Evolutionary conservation across 92 coral and sea anemone species (phyloP), one percentile per base, ranked within the genome.

Genomic region (Phymanthus crucifer): DNA sequence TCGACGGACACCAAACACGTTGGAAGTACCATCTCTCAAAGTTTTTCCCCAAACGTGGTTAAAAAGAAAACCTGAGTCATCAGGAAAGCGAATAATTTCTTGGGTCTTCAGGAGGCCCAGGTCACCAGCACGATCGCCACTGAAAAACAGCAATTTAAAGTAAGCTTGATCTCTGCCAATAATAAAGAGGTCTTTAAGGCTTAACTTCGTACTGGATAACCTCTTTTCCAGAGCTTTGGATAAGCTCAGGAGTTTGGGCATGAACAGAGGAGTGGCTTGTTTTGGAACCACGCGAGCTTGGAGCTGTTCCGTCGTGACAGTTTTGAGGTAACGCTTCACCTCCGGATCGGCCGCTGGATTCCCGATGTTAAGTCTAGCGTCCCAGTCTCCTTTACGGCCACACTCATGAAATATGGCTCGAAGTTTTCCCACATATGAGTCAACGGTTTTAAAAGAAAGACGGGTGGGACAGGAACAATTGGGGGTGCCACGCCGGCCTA

Each of bases 71-170:
- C 71, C 71, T n/a, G 71, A 66, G 10, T 66, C 34, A 66, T 66
- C 71, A 10, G 71, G 71, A 66, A 66, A 66, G 33, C 71, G 71
- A 10, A 66, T 11, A 16, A 66, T 66, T n/a, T 66, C 71, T 34
- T 29, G 54, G 12, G 78, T 45, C 48, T 40, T 81, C 27, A 73
- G 24, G 23, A 38, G 45, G 24, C 54, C 71, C 67, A 81, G 58
- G 72, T 81, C 85, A 36, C 24, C 72, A 3, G 27, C 58, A 34
- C 72, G 84, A 6, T 72, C 76, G 24, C 48, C 48, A n/a, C n/a
- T n/a, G n/a, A n/a, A n/a, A n/a, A n/a, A n/a, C n/a, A n/a, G n/a
- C n/a, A n/a, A n/a, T 43, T 43, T 43, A 13, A 43, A 43, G 48
- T 43, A 43, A 13, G 48, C 48, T 13, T 5, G 48, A 13, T 43